Conservation (phyloP, 2,113 vertebrate species). For the chimpanzee (Pan troglodytes) region DNA sequence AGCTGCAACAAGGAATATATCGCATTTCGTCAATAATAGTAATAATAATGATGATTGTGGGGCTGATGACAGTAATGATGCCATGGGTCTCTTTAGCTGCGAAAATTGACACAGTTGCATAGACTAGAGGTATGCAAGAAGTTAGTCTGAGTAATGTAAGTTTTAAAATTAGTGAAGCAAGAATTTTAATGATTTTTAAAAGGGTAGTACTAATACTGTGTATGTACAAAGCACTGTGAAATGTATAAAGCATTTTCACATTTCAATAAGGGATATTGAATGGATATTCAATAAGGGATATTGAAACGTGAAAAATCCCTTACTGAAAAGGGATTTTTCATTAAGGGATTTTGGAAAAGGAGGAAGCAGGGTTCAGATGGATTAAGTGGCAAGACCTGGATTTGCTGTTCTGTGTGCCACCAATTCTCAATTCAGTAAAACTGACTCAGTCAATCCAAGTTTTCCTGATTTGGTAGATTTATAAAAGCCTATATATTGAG, state of each 20-base stretch:
- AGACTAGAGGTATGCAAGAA: background rate
- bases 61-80: background rate
- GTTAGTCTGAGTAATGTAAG: background rate
- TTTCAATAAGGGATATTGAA: background rate
- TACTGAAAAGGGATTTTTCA: too few relatives aligned
- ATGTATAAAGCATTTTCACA: conserved; percentile 31
- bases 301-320: too few relatives aligned
- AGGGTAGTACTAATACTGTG: background rate
- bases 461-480: background rate
- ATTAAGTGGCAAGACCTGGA: background rate
- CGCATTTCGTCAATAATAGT: background rate
- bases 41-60: background rate
- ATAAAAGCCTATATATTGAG: background rate
- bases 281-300: too few relatives aligned
- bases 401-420: conserved; percentile 25
- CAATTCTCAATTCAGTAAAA: background rate
- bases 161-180: conserved; percentile 24
- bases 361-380: background rate
- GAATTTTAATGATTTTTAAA: conserved; percentile 5
- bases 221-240: background rate
- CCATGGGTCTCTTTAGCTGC: background rate
- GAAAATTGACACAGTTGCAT: background rate
- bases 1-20: background rate
- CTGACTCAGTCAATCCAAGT: background rate
- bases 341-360: background rate